Conservation (phyloP, 2,113 vertebrate genomes). For the Gymnorhina tibicen region DNA sequence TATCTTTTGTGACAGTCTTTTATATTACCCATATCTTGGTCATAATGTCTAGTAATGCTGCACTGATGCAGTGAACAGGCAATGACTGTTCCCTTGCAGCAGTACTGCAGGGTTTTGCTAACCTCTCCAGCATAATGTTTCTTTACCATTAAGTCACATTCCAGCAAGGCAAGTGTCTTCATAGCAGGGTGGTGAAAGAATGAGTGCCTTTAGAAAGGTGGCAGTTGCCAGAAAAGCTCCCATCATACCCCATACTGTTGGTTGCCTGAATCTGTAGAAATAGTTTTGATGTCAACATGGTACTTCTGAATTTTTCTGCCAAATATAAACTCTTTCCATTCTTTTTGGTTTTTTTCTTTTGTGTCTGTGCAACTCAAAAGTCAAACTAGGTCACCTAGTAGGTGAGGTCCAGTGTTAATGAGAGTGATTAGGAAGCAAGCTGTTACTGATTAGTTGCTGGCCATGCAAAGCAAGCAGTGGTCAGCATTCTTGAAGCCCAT, state of each 20-base stretch:
- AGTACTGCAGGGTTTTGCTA: constrained; percentile 3
- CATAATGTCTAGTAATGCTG: neutral
- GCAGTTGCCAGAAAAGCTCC: neutral
- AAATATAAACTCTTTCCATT: neutral
- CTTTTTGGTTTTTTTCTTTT: neutral
- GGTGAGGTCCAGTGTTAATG: neutral
- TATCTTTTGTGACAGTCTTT: constrained; percentile 13
- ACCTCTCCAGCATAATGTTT: neutral
- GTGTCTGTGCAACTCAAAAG: neutral
- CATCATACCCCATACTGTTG: neutral
- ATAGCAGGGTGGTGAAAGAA: neutral
- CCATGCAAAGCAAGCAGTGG: neutral
- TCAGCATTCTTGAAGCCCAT: neutral
- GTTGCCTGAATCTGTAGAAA: neutral
- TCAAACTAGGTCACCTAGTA: neutral
- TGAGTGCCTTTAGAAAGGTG: neutral
- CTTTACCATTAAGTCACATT: neutral
- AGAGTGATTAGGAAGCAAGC: neutral
- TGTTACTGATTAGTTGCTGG: neutral
- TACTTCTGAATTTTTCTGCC: neutral
- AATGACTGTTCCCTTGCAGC: neutral
- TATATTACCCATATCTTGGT: neutral
- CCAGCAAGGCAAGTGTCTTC: neutral
- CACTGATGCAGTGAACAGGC: neutral
- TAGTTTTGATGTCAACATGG: neutral